Evolutionary conservation across 2,113 vertebrate species (phyloP), one percentile per base, ranked within the genome.

Genomic region (Corythoichthys haematopterus): DNA sequence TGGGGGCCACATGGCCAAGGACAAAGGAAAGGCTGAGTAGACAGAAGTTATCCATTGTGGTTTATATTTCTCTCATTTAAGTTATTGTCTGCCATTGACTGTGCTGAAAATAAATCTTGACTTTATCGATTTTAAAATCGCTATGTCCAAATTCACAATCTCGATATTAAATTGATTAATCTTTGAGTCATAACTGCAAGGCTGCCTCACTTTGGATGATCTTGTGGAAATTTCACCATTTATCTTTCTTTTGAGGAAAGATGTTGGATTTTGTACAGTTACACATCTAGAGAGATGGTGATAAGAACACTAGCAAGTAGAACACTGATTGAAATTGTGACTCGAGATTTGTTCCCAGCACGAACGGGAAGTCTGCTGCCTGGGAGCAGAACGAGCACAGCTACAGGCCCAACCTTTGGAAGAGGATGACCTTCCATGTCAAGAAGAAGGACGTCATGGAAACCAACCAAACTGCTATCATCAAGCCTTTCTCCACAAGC

Each of bases 401-500:
- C 82, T 89, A 94, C 77, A 92, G 96, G 28, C 95, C 95, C 13
- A 97, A 95, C 84, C 90, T 99, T 45, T 99, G 97, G 97, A 97
- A 99, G 79, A 84, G 97, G 51, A 84, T 99, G 76, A 98, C 97
- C 0, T 87, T 98, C 69, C 97, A 98, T 60, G 95, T 99, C 80
- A 98, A 96, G 89, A 98, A 94, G 74, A 96, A 95, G 57, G 96
- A 96, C 55, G 91, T 91, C 5, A 69, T 68, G 35, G 96, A 93
- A 75, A 69, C 70, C 48, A 99, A 99, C 75, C 97, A 99, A 83
- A 98, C 96, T 0, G 97, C 97, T 3, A 94, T 99, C 72, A 99
- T 99, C 86, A 98, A 97, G 84, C 97, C 97, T 14, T 99, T 98
- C 82, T 94, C 96, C 60, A 95, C 98, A 81, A 93, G 86, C 7